These are phyloP conservation scores for Sander lucioperca DNA, from an alignment of 2,113 vertebrate species.

Conservation along the genomic window DNA sequence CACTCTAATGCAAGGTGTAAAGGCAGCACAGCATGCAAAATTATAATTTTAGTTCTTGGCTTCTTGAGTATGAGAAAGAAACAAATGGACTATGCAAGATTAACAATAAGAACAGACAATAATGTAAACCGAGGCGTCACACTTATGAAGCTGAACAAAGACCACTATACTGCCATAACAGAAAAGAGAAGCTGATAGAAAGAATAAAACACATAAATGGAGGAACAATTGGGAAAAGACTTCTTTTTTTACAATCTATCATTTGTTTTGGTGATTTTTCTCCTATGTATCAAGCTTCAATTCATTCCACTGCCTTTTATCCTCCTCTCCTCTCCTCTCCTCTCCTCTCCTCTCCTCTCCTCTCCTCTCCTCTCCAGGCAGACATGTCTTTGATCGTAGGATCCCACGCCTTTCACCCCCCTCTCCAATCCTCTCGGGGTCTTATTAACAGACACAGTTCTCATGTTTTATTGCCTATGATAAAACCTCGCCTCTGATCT, in stretches of 20 bases:
- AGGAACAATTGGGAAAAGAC: conserved; percentile 3
- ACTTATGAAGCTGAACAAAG: conserved; percentile 22
- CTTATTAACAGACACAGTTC: conserved; percentile 83
- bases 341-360: conserved; percentile 4
- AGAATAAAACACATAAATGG: conserved; percentile 28
- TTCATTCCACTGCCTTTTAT: conserved; percentile 36
- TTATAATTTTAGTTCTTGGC: background rate
- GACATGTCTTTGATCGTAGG: conserved; percentile 76
- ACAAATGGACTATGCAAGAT: background rate
- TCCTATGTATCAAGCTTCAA: conserved; percentile 17
- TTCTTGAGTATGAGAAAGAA: background rate
- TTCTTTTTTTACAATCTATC: background rate
- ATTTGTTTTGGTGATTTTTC: conserved; percentile 1
- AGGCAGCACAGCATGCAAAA: background rate
- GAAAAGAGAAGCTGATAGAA: conserved; percentile 16
- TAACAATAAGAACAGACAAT: conserved; percentile 17
- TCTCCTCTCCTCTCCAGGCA: conserved; percentile 52
- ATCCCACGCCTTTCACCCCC: conserved; percentile 69
- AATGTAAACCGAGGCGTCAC: conserved; percentile 3
- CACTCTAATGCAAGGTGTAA: background rate
- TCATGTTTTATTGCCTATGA: conserved; percentile 83
- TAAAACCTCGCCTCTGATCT: conserved; percentile 83
- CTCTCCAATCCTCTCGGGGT: conserved; percentile 75
- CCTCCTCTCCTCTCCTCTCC: background rate
- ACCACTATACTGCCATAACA: background rate